Evolutionary conservation across 2,797 vertebrate species (phyloP).

Genomic region (Threskiornis aethiopicus): DNA sequence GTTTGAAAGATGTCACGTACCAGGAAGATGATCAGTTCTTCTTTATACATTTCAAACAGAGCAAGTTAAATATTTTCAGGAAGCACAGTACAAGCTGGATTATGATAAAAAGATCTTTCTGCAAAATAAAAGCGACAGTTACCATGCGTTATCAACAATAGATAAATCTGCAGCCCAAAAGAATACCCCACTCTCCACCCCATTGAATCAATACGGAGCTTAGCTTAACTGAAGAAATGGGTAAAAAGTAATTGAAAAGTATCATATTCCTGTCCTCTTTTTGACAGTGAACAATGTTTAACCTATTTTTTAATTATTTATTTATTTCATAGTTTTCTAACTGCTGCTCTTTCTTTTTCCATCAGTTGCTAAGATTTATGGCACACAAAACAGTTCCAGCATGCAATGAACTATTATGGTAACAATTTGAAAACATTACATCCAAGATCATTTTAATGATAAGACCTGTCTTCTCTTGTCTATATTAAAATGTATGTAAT

Average conservation of each 20-base stretch:
- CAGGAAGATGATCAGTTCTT: neutral
- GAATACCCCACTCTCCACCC: neutral
- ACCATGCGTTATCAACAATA: neutral
- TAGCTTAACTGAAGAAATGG: neutral
- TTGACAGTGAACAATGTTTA: neutral
- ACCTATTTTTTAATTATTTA: neutral
- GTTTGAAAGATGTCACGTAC: neutral
- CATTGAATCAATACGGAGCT: neutral
- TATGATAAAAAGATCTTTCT: neutral
- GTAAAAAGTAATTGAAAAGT: neutral
- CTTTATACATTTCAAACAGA: neutral
- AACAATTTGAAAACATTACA: constrained; percentile 35
- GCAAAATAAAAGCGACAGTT: neutral
- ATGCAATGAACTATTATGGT: neutral
- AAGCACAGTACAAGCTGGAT: neutral
- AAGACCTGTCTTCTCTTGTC: constrained; percentile 4
- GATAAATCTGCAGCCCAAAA: neutral
- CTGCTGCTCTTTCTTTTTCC: neutral
- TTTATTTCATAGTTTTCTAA: neutral
- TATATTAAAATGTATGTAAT: constrained; percentile 21
- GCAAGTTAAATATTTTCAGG: neutral
- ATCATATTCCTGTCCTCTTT: neutral
- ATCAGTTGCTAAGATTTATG: neutral
- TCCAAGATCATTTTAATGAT: neutral
- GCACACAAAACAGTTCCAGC: neutral